A percentile compares a stretch with the other conserved stretches of the same genome.
These are phyloP conservation scores for Perca flavescens DNA, from an alignment of 2,113 vertebrate species.

Conservation along the genomic window DNA sequence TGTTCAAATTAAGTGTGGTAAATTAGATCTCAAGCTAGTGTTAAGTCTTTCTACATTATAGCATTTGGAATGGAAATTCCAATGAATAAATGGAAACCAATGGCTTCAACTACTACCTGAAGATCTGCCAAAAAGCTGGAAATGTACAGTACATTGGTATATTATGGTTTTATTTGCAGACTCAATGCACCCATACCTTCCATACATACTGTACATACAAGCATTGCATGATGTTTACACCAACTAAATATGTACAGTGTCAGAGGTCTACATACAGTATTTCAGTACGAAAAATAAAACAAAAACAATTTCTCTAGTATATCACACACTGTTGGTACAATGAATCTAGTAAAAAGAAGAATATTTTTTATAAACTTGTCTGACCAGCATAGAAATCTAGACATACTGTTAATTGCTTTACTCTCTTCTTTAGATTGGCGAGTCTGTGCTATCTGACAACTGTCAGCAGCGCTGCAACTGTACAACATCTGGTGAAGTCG, in stretches of 20 bases:
- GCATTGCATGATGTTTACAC: not conserved
- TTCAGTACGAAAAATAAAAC: not conserved
- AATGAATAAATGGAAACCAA: too few species aligned
- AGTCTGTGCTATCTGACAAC: not conserved
- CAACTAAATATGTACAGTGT: not conserved
- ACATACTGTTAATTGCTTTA: not conserved
- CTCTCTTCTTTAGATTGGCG: conserved; percentile 11
- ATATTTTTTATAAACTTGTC: not conserved
- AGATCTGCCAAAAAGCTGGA: too few species aligned
- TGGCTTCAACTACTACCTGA: too few species aligned
- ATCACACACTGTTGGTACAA: not conserved
- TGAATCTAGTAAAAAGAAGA: not conserved
- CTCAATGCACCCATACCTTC: not conserved
- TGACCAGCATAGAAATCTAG: not conserved
- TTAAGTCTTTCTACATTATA: too few species aligned
- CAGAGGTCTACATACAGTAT: not conserved
- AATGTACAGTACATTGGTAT: too few species aligned
- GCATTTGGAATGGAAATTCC: too few species aligned
- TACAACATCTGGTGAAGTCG: not conserved
- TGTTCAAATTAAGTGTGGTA: too few species aligned
- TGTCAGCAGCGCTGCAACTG: conserved; percentile 10
- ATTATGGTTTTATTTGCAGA: not conserved
- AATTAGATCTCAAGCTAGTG: too few species aligned
- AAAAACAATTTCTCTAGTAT: not conserved
- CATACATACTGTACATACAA: not conserved